These are phyloP conservation scores for Rhabdomys dilectus DNA, from an alignment of 2,113 vertebrate genomes.

Conservation along the genomic window DNA sequence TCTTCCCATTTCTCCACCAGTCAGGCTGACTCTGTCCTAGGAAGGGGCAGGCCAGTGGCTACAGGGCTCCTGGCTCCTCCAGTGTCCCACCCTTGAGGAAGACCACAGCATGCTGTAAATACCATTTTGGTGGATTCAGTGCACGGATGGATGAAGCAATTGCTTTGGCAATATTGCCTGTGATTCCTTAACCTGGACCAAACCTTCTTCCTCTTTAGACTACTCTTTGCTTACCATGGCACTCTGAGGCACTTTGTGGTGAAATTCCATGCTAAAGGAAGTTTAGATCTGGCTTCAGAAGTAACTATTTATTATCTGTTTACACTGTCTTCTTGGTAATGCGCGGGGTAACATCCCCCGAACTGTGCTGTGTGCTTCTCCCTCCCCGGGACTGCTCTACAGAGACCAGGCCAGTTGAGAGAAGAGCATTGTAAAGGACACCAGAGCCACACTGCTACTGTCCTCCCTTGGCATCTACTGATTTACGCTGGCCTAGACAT, in stretches of 20 bases:
- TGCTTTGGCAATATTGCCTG: too few relatives aligned
- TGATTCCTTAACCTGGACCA: neutral
- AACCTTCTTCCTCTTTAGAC: neutral
- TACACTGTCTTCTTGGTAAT: neutral
- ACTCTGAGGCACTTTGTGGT: neutral
- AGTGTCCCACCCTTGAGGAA: neutral
- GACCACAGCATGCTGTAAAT: too few relatives aligned
- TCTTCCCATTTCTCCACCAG: neutral
- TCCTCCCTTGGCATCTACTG: neutral
- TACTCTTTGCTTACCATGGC: neutral
- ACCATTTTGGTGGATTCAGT: neutral
- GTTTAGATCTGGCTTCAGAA: neutral
- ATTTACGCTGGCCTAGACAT: neutral
- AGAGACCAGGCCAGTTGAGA: neutral
- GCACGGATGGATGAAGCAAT: neutral
- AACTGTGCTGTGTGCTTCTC: rapidly evolving
- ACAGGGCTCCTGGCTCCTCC: neutral
- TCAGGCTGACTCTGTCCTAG: neutral
- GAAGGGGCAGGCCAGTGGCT: neutral
- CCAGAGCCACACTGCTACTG: neutral
- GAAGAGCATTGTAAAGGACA: neutral
- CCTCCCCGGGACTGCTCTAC: too few relatives aligned
- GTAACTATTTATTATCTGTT: too few relatives aligned
- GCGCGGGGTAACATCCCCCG: neutral
- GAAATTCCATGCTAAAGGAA: neutral